Conservation (phyloP, 2,797 vertebrate genomes). For the Spinus pinus region DNA sequence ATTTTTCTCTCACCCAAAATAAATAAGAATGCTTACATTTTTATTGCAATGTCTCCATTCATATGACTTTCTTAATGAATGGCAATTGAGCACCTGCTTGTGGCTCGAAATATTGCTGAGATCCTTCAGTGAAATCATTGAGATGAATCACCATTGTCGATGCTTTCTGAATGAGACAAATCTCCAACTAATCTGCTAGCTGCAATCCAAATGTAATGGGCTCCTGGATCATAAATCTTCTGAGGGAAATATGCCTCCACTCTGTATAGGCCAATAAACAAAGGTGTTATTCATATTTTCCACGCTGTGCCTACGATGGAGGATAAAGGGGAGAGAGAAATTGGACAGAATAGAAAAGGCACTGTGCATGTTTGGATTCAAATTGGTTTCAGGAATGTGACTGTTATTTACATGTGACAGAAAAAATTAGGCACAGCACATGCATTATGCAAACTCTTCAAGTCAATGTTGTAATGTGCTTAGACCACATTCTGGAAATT, state of each 20-base stretch:
- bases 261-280: constrained; percentile 59
- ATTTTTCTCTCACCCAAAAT: not conserved
- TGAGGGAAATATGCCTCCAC: constrained; percentile 44
- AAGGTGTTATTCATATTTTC: constrained; percentile 54
- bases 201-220: constrained; percentile 64
- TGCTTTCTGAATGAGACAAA: constrained; percentile 73
- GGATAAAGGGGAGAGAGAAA: constrained; percentile 14
- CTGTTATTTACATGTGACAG: not conserved
- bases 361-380: not conserved
- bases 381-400: constrained; percentile 12
- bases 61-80: constrained; percentile 53
- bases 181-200: constrained; percentile 68
- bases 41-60: constrained; percentile 25
- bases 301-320: not conserved
- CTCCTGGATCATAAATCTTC: constrained; percentile 69
- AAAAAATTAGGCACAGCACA: constrained; percentile 8
- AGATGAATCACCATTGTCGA: constrained; percentile 68
- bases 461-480: not conserved
- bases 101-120: constrained; percentile 25
- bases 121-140: constrained; percentile 59
- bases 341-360: constrained; percentile 17
- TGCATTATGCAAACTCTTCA: not conserved
- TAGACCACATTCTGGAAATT: constrained; percentile 2
- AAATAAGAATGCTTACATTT: constrained; percentile 34
- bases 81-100: constrained; percentile 19